phyloP scores from a whole-genome alignment of 2,888 invertebrate species.

The Cremastinae sp. region DNA sequence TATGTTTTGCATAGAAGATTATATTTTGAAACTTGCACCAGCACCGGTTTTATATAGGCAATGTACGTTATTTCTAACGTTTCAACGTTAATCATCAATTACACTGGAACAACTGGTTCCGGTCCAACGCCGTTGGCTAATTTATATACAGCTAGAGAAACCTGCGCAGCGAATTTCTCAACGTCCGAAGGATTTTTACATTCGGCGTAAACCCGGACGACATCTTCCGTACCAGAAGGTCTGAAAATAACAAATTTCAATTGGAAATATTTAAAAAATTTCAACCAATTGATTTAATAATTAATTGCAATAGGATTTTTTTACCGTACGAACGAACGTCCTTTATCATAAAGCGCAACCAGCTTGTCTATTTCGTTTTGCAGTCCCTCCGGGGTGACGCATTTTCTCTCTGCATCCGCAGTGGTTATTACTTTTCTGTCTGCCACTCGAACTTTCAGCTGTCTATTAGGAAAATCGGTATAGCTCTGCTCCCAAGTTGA shows the following conservation, averaged over 20 bases:
- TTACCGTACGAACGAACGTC: constrained; percentile 92
- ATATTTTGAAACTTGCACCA: constrained; percentile 4
- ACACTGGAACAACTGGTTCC: constrained; percentile 80
- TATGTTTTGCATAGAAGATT: constrained; percentile 2
- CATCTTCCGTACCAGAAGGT: constrained; percentile 98
- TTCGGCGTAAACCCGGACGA: constrained; percentile 97
- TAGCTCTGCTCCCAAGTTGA: constrained; percentile 92
- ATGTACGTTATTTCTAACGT: not conserved
- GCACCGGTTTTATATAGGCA: constrained; percentile 5
- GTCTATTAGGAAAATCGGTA: constrained; percentile 91
- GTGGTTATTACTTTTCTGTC: constrained; percentile 93
- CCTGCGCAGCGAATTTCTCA: constrained; percentile 87
- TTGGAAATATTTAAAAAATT: constrained; percentile 6
- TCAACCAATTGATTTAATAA: not conserved
- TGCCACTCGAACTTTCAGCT: constrained; percentile 92
- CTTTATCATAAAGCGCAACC: constrained; percentile 86
- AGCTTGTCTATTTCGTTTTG: constrained; percentile 90
- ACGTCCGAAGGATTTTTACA: constrained; percentile 88
- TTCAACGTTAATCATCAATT: constrained; percentile 25
- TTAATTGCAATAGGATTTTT: not conserved
- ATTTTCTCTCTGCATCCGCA: constrained; percentile 92
- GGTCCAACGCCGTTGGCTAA: constrained; percentile 90
- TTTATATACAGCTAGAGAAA: constrained; percentile 88
- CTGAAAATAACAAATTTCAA: constrained; percentile 82
- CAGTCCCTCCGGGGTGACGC: constrained; percentile 90